These are phyloP conservation scores for Prorops nasuta DNA, from an alignment of 1,140 invertebrate genomes.

Conservation along the genomic window DNA sequence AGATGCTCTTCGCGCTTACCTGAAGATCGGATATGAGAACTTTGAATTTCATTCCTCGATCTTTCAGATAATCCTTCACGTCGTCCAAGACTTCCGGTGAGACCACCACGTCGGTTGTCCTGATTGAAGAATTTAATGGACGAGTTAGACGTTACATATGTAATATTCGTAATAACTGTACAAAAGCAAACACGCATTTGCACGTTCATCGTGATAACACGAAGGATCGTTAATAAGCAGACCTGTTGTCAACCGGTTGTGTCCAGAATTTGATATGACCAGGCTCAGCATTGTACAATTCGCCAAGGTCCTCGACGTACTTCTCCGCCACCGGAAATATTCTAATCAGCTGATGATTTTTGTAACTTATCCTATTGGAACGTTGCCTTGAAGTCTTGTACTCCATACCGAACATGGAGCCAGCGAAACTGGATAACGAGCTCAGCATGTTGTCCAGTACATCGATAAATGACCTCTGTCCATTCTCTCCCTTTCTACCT, in stretches of 20 bases:
- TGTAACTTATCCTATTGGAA: conserved; percentile 39
- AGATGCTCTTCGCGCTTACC: no score
- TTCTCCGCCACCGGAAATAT: conserved; percentile 34
- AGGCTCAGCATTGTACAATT: conserved; percentile 43
- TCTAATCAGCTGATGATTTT: conserved; percentile 47
- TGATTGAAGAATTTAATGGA: no score
- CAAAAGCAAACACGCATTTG: conserved; percentile 4
- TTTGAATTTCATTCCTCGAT: conserved; percentile 64
- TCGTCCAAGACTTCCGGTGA: conserved; percentile 64
- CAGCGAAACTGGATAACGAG: no score
- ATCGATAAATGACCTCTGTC: no score
- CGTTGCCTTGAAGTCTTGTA: conserved; percentile 29
- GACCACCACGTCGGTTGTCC: conserved; percentile 70
- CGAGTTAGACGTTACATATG: no score
- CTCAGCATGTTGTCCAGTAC: no score
- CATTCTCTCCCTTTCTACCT: no score
- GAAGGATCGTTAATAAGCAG: conserved; percentile 3
- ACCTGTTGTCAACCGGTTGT: conserved; percentile 46
- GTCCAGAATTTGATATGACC: conserved; percentile 61
- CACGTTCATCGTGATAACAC: neutral
- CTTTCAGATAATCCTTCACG: conserved; percentile 64
- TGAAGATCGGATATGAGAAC: conserved; percentile 73
- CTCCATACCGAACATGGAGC: conserved; percentile 38
- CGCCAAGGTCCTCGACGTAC: conserved; percentile 39
- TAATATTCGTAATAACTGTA: no score